Conservation (phyloP, 2,888 invertebrate species). For the Rugalucina vietnamica region DNA sequence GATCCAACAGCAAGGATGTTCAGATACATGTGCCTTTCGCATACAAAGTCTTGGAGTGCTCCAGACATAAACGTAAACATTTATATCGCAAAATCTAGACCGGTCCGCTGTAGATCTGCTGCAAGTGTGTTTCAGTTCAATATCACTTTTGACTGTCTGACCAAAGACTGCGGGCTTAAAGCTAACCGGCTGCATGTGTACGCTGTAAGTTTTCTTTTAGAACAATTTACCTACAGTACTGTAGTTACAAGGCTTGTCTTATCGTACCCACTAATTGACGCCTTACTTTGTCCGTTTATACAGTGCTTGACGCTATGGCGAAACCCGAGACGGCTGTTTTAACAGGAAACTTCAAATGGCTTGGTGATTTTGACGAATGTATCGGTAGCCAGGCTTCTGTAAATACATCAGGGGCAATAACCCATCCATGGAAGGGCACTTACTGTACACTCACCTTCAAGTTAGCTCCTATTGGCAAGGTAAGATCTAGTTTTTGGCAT, state of each 20-base stretch:
- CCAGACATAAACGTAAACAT: no score
- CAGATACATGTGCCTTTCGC: no score
- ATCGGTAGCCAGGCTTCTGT: neutral
- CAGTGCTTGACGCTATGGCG: neutral
- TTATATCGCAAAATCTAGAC: no score
- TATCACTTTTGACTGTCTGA: neutral
- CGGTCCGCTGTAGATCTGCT: no score
- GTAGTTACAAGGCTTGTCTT: neutral
- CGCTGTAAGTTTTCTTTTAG: no score
- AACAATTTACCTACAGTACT: neutral
- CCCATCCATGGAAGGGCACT: neutral
- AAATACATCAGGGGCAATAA: neutral
- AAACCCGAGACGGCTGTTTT: neutral
- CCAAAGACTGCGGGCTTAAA: neutral
- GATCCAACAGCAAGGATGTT: no score
- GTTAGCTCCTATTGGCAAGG: neutral
- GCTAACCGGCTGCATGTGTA: neutral
- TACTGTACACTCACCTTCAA: neutral
- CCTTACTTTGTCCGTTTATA: neutral
- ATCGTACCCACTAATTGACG: no score
- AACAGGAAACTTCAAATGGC: neutral
- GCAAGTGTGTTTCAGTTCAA: no score
- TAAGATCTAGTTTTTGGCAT: no score
- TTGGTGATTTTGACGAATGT: neutral
- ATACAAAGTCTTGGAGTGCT: no score